These are phyloP conservation scores for Falco biarmicus DNA, from an alignment of 2,797 vertebrate genomes.

Conservation along the genomic window DNA sequence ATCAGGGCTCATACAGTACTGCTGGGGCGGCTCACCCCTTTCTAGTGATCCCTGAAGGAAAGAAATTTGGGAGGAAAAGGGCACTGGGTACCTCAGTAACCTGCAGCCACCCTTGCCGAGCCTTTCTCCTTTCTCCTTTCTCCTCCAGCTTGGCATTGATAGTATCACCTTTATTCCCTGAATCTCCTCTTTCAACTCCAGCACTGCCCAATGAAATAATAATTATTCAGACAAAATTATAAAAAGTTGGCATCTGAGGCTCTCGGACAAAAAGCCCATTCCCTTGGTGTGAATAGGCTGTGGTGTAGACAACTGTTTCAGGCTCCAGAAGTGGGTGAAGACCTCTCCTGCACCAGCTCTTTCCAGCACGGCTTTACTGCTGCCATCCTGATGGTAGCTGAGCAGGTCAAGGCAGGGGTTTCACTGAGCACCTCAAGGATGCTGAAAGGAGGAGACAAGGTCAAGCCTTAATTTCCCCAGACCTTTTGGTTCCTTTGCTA, in stretches of 20 bases:
- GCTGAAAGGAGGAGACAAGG: background rate
- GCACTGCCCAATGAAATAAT: background rate
- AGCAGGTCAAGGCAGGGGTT: background rate
- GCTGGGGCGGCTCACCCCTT: background rate
- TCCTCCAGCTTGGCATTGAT: background rate
- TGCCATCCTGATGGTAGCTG: background rate
- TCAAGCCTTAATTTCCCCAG: background rate
- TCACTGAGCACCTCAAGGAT: background rate
- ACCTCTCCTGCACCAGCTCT: background rate
- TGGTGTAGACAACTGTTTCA: background rate
- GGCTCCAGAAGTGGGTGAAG: background rate
- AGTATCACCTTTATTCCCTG: background rate
- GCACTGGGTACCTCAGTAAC: background rate
- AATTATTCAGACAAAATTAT: background rate
- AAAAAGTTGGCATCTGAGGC: background rate
- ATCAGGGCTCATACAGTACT: background rate
- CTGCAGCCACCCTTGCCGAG: background rate
- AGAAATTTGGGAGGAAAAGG: background rate
- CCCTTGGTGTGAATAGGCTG: background rate
- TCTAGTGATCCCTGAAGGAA: background rate
- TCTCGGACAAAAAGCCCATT: background rate
- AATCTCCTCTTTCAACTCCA: background rate
- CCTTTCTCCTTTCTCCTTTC: background rate
- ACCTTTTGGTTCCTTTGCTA: background rate
- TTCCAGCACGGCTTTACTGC: background rate